Conservation (phyloP, 2,113 vertebrate species). For the Phodopus roborovskii region DNA sequence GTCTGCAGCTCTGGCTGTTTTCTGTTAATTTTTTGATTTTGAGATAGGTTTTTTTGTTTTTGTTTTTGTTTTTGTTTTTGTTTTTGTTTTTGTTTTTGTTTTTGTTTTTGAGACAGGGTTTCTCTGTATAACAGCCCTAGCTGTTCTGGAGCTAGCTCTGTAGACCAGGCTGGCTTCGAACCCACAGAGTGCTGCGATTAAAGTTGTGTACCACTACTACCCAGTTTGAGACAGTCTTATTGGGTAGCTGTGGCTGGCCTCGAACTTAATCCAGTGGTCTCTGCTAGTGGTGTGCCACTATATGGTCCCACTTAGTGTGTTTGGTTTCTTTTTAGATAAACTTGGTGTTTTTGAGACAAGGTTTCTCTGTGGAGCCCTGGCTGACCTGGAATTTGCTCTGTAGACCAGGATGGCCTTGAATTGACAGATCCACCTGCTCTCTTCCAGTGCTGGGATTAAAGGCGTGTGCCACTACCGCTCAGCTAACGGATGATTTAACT, state of each 20-base stretch:
- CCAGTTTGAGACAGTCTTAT: background rate
- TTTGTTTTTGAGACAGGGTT: too few relatives aligned
- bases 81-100: too few relatives aligned
- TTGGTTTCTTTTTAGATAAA: background rate
- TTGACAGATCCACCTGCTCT: background rate
- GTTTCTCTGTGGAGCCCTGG: too few relatives aligned
- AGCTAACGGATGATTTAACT: constrained; percentile 32
- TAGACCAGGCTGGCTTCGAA: too few relatives aligned
- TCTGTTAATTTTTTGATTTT: background rate
- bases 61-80: too few relatives aligned
- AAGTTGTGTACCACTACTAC: too few relatives aligned
- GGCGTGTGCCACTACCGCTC: too few relatives aligned
- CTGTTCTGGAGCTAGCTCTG: too few relatives aligned
- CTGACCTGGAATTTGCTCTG: background rate
- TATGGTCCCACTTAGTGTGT: background rate
- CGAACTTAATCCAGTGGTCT: background rate
- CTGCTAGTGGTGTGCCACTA: background rate
- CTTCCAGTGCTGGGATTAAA: background rate
- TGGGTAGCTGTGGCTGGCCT: background rate
- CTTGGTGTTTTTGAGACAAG: too few relatives aligned
- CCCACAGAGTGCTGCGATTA: too few relatives aligned
- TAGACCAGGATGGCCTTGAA: background rate
- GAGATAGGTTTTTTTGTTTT: too few relatives aligned
- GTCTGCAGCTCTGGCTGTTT: background rate
- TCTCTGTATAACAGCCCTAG: too few relatives aligned